Percentiles rank a stretch among this genome's conserved stretches.
These are phyloP conservation scores for Mandrillus leucophaeus DNA, from an alignment of 2,113 vertebrate genomes.

Conservation along the genomic window DNA sequence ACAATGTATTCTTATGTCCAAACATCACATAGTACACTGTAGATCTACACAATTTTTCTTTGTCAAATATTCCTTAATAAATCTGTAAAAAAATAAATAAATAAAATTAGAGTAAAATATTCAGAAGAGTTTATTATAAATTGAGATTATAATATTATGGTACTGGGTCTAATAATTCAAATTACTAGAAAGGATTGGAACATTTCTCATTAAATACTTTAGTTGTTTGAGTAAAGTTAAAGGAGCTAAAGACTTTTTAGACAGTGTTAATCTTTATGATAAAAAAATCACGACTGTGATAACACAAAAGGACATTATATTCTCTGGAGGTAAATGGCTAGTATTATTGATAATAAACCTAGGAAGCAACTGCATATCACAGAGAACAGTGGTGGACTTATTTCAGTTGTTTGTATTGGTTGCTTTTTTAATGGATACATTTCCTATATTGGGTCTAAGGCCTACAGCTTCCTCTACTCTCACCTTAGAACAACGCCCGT, in stretches of 20 bases:
- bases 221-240: not conserved
- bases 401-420: not conserved
- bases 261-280: not conserved
- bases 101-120: not conserved
- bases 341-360: not conserved
- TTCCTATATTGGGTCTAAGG: not conserved
- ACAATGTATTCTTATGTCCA: too few relatives aligned
- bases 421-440: not conserved
- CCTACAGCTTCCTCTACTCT: rapidly evolving
- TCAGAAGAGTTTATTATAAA: not conserved
- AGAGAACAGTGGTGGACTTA: not conserved
- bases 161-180: not conserved
- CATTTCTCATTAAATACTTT: not conserved
- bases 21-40: too few relatives aligned
- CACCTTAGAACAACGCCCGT: not conserved
- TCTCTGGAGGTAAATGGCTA: not conserved
- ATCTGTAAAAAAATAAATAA: not conserved
- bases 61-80: not conserved
- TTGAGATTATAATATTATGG: not conserved
- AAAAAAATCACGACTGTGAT: not conserved
- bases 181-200: not conserved
- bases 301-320: not conserved
- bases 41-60: not conserved
- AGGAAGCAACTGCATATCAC: not conserved
- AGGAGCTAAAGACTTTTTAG: not conserved